Percentiles rank a stretch among this genome's conserved stretches.
These are phyloP conservation scores for Carassius gibelio DNA, from an alignment of 2,113 vertebrate genomes.

Conservation along the genomic window DNA sequence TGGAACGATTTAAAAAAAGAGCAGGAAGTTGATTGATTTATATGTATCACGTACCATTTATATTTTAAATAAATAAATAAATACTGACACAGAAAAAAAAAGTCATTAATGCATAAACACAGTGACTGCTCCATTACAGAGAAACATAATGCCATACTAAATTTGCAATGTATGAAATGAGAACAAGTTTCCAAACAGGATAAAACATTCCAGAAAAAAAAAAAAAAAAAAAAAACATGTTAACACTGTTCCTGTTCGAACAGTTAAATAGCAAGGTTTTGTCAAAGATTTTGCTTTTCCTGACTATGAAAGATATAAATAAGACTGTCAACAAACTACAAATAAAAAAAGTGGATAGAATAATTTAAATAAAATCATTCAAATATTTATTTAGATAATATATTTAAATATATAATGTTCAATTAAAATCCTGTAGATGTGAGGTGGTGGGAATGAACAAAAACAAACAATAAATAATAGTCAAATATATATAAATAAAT, in stretches of 20 bases:
- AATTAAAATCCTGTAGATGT: too few relatives aligned
- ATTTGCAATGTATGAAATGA: neutral
- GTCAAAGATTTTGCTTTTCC: neutral
- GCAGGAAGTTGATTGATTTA: neutral
- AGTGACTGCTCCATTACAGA: neutral
- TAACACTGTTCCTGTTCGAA: neutral
- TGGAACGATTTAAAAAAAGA: too few relatives aligned
- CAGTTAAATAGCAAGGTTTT: neutral
- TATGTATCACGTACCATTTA: neutral
- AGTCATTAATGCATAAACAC: neutral
- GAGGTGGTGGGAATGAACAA: too few relatives aligned
- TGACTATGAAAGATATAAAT: neutral
- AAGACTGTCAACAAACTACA: neutral
- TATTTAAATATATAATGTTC: neutral
- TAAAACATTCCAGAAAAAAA: constrained; percentile 25
- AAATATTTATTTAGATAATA: neutral
- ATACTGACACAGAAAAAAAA: too few relatives aligned
- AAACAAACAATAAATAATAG: neutral
- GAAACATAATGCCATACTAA: neutral
- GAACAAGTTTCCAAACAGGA: neutral
- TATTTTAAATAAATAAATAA: too few relatives aligned
- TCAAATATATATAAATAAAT: too few relatives aligned
- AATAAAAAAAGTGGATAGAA: neutral
- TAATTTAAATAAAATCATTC: neutral
- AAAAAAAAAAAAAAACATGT: neutral